Base-by-base conservation (phyloP, 2,797 vertebrate species). In the Poeciliopsis gracilis region DNA sequence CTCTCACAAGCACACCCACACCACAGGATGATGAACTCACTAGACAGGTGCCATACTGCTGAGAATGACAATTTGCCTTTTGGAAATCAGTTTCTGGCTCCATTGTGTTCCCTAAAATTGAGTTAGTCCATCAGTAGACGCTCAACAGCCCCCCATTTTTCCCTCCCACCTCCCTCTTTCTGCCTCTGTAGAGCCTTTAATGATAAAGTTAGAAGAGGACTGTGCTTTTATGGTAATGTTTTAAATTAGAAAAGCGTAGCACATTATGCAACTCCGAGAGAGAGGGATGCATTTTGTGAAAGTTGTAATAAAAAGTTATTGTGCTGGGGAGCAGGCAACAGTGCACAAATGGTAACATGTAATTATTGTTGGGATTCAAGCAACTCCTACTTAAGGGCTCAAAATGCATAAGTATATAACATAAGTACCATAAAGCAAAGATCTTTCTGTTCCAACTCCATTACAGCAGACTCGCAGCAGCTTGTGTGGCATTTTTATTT, bases 51-150 rank as follows among this genome's bases (percentile, higher is more conserved):
- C 87, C 76, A 80, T 67, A 75, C 84, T 59, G 80, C 88, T 89
- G 87, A 87, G 87, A 93, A 93, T 93, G 84, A 90, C 88, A 91
- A 93, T 94, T 90, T 92, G 84, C 88, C 91, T 91, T 91, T 93
- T 92, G 86, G 88, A 94, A 93, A 93, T 92, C 87, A 88, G 87
- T 84, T 85, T 49, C 77, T 88, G 83, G 86, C 85, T 90, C 84
- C 85, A 90, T 92, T 93, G 90, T 93, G 87, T 92, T 89, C 82
- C 78, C 82, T 87, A 84, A 87, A 90, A 93, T 91, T 91, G 90
- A 91, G 87, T 93, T 88, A 91, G 88, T 51, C 89, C 87, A 85
- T 91, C 88, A 90, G 81, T 78, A 91, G 83, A 89, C 80, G 79
- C 85, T 90, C 86, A 87, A 82, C 89, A 90, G 80, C 80, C 77